phyloP scores from a whole-genome alignment of 1,140 invertebrate species.

The Notospermus geniculatus region DNA sequence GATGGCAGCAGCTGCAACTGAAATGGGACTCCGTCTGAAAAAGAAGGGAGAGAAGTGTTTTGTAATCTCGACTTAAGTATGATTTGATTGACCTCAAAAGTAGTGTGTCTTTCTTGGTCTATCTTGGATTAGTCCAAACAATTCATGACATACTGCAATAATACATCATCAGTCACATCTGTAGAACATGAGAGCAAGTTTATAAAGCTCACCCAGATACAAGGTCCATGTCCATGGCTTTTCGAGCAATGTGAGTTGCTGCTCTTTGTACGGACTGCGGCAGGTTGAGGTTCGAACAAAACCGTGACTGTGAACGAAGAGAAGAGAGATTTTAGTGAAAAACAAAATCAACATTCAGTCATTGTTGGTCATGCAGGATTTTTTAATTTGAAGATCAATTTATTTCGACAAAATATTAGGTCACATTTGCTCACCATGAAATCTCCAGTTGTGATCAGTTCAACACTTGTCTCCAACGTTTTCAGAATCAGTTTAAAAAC shows the following conservation, averaged over 20 bases:
- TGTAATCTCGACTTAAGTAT: too few relatives aligned
- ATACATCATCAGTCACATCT: background rate
- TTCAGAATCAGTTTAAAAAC: slow-evolving; percentile 94
- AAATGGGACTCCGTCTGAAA: slow-evolving; percentile 88
- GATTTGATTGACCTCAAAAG: too few relatives aligned
- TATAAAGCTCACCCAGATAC: slow-evolving; percentile 75
- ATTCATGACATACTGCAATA: background rate
- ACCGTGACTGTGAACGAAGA: slow-evolving; percentile 58
- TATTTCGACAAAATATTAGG: too few relatives aligned
- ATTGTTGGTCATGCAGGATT: too few relatives aligned
- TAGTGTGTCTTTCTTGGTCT: too few relatives aligned
- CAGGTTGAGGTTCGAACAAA: slow-evolving; percentile 67
- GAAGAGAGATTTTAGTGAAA: too few relatives aligned
- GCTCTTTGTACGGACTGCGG: slow-evolving; percentile 91
- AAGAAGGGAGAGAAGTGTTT: too few relatives aligned
- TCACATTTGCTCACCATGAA: slow-evolving; percentile 70
- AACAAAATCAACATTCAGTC: too few relatives aligned
- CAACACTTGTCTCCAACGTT: slow-evolving; percentile 88
- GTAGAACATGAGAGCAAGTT: background rate
- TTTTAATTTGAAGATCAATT: too few relatives aligned
- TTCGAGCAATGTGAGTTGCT: slow-evolving; percentile 93
- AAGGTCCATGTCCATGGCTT: slow-evolving; percentile 95
- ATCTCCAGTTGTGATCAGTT: slow-evolving; percentile 96
- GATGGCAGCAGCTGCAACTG: slow-evolving; percentile 97
- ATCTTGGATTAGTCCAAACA: too few relatives aligned